A percentile compares a stretch with the other conserved stretches of the same genome.
These are phyloP conservation scores for rabbit (Oryctolagus cuniculus) DNA, from an alignment of 2,113 vertebrate genomes.

Conservation along the genomic window DNA sequence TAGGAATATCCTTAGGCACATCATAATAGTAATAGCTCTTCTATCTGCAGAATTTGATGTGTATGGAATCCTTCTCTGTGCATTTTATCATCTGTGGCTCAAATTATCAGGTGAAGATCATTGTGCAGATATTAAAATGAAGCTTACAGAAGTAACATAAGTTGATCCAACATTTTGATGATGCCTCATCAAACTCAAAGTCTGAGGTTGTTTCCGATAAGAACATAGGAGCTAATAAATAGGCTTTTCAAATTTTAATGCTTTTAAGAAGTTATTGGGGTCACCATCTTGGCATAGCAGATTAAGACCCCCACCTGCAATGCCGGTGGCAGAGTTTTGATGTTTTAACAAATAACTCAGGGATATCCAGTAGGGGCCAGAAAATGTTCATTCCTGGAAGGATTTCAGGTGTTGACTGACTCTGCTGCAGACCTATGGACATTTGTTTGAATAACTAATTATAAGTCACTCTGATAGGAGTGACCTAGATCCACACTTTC, in stretches of 20 bases:
- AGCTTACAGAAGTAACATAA: not conserved
- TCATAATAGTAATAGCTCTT: slow-evolving; percentile 19
- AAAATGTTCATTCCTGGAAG: not conserved
- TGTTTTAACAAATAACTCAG: not conserved
- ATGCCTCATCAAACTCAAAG: not conserved
- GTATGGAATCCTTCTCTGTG: not conserved
- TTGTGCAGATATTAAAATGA: not conserved
- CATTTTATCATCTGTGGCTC: not conserved
- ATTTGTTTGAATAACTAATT: not conserved
- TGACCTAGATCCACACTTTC: not conserved
- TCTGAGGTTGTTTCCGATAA: not conserved
- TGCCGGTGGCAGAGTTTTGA: not conserved
- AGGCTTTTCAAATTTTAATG: not conserved
- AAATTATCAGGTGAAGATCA: not conserved
- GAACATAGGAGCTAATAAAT: not conserved
- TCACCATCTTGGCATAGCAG: too few relatives aligned
- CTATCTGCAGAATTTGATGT: not conserved
- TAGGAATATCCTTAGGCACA: not conserved
- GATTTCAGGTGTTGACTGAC: not conserved
- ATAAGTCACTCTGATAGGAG: not conserved
- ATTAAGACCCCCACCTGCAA: too few relatives aligned
- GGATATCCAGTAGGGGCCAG: not conserved
- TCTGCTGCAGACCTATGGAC: accelerated
- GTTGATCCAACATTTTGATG: not conserved
- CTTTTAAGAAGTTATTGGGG: too few relatives aligned